phyloP scores from a whole-genome alignment of 2,797 vertebrate species.

The Avahi laniger region DNA sequence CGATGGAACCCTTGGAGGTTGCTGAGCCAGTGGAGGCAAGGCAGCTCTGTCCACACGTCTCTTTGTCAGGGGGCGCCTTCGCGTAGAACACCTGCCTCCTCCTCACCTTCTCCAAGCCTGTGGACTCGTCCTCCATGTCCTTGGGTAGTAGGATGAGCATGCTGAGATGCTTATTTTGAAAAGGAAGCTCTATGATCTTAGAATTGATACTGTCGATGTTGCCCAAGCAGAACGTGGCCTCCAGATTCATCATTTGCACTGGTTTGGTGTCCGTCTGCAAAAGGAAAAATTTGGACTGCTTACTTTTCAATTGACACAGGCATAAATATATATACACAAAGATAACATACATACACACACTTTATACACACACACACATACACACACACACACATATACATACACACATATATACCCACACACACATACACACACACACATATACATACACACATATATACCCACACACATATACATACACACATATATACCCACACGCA shows the following conservation, averaged over 20 bases:
- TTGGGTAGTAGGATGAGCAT: conserved; percentile 87
- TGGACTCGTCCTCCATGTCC: conserved; percentile 84
- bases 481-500: neutral
- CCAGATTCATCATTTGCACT: conserved; percentile 87
- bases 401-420: neutral
- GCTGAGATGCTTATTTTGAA: conserved; percentile 86
- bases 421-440: too few relatives aligned
- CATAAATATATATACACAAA: neutral
- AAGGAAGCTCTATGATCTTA: conserved; percentile 87
- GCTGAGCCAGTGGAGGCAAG: fast-evolving
- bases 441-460: neutral
- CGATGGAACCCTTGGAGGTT: fast-evolving
- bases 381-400: neutral
- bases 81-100: neutral
- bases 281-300: neutral
- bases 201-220: conserved; percentile 83
- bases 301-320: neutral
- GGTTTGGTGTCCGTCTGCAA: conserved; percentile 86
- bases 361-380: neutral
- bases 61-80: fast-evolving
- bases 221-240: conserved; percentile 86
- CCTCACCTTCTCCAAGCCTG: conserved; percentile 87
- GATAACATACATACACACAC: neutral
- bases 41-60: fast-evolving
- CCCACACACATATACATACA: neutral